Evolutionary conservation across 2,113 vertebrate species (phyloP).

Genomic region (Clarias batrachus): DNA sequence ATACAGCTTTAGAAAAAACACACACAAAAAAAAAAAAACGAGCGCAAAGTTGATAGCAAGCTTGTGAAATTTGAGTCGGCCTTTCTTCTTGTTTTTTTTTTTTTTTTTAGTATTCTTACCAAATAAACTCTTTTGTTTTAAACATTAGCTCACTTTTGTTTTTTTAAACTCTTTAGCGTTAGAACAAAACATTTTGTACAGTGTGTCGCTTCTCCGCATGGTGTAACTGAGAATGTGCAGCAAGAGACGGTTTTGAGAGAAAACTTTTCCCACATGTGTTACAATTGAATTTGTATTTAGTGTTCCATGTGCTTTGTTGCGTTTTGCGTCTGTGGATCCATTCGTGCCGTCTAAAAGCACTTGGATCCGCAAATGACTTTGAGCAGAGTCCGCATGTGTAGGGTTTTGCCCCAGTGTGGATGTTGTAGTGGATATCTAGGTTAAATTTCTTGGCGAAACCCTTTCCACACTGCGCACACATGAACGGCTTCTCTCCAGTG

Average conservation of each 20-base stretch:
- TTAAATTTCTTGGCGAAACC: conserved; percentile 44
- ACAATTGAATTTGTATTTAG: conserved; percentile 21
- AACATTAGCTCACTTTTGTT: not conserved
- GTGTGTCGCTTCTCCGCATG: not conserved
- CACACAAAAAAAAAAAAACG: not conserved
- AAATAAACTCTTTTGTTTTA: too few species aligned
- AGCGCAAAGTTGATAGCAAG: not conserved
- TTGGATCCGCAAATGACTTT: conserved; percentile 40
- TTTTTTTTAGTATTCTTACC: too few species aligned
- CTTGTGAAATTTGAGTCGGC: not conserved
- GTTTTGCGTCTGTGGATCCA: conserved; percentile 24
- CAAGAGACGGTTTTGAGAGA: conserved; percentile 1
- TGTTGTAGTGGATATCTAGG: conserved; percentile 38
- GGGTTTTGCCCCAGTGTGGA: conserved; percentile 36
- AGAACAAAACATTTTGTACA: not conserved
- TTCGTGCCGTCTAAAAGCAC: conserved; percentile 37
- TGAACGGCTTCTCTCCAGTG: conserved; percentile 25
- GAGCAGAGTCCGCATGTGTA: conserved; percentile 18
- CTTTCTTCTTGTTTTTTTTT: too few species aligned
- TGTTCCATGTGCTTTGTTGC: not conserved
- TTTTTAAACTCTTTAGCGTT: not conserved
- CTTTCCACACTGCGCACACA: conserved; percentile 43
- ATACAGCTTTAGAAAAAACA: not conserved
- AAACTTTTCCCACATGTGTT: conserved; percentile 21
- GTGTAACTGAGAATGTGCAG: conserved; percentile 3